A percentile compares a stretch with the other conserved stretches of the same genome.
Conservation (phyloP, 2,113 vertebrate genomes). For the Tachuris rubrigastra region DNA sequence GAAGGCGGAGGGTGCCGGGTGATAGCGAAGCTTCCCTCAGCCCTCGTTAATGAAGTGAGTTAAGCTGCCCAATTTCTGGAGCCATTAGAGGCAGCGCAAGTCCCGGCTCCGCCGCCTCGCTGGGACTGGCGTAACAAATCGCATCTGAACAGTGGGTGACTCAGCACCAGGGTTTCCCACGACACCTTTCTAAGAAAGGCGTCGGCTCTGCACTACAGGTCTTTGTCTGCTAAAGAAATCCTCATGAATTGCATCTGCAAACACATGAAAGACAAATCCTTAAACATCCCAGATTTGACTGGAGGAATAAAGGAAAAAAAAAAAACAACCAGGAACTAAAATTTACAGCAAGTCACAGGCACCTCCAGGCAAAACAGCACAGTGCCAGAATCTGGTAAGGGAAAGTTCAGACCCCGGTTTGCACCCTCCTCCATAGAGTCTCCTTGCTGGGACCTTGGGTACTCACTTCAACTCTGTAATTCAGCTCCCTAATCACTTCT, state of each 20-base stretch:
- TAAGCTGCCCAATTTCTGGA: not conserved
- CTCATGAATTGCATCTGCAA: not conserved
- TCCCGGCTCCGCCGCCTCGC: not conserved
- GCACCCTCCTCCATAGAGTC: not conserved
- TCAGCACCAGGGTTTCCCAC: not conserved
- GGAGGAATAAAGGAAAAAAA: not conserved
- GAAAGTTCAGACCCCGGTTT: not conserved
- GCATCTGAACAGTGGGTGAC: not conserved
- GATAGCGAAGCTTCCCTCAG: not conserved
- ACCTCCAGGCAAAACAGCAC: not conserved
- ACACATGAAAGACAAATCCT: accelerated
- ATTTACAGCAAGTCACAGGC: not conserved
- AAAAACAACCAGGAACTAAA: not conserved
- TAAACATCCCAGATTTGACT: not conserved
- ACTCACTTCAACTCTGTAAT: not conserved
- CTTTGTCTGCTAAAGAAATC: not conserved
- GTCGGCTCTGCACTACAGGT: accelerated
- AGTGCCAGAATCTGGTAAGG: not conserved
- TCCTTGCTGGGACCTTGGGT: not conserved
- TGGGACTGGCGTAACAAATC: not conserved
- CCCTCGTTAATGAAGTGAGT: not conserved
- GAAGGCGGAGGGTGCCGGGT: accelerated
- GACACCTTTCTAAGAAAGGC: not conserved
- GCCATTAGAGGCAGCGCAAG: not conserved
- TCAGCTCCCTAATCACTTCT: not conserved